Conservation (phyloP, 1,140 invertebrate species). For the Heliconius eleuchia region DNA sequence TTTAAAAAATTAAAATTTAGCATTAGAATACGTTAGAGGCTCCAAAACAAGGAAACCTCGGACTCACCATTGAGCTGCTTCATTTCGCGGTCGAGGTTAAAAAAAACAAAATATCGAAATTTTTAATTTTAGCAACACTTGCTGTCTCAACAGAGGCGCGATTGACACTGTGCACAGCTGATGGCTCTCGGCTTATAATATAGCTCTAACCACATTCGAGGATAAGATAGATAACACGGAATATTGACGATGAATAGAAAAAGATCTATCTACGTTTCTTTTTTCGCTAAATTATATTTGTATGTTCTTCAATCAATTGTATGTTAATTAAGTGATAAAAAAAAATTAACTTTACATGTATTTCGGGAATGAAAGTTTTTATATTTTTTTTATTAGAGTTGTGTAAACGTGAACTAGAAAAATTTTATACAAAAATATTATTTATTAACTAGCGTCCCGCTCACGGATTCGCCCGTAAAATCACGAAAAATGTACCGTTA, state of each 20-base stretch:
- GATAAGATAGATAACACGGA: conserved; percentile 30
- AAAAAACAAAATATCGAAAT: conserved; percentile 22
- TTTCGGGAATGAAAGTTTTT: too few relatives aligned
- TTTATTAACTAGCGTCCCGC: too few relatives aligned
- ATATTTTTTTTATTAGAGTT: too few relatives aligned
- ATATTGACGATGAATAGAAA: not conserved
- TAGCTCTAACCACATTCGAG: conserved; percentile 41
- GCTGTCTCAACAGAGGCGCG: conserved; percentile 39
- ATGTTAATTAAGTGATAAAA: too few relatives aligned
- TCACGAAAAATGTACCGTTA: too few relatives aligned
- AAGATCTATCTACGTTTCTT: too few relatives aligned
- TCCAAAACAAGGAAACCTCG: conserved; percentile 13
- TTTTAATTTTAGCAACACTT: conserved; percentile 26
- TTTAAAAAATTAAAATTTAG: conserved; percentile 2
- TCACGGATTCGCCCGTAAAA: too few relatives aligned
- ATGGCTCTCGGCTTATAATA: conserved; percentile 42
- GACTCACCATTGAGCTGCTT: conserved; percentile 44
- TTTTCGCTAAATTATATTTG: too few relatives aligned
- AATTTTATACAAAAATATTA: too few relatives aligned
- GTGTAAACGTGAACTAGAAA: too few relatives aligned
- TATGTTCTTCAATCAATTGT: too few relatives aligned
- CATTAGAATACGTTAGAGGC: not conserved
- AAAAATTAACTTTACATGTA: too few relatives aligned
- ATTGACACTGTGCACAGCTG: conserved; percentile 37
- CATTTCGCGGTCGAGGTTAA: conserved; percentile 36